A percentile compares a stretch with the other conserved stretches of the same genome.
These are phyloP conservation scores for Notolabrus celidotus DNA, from an alignment of 2,797 vertebrate species.

Conservation along the genomic window DNA sequence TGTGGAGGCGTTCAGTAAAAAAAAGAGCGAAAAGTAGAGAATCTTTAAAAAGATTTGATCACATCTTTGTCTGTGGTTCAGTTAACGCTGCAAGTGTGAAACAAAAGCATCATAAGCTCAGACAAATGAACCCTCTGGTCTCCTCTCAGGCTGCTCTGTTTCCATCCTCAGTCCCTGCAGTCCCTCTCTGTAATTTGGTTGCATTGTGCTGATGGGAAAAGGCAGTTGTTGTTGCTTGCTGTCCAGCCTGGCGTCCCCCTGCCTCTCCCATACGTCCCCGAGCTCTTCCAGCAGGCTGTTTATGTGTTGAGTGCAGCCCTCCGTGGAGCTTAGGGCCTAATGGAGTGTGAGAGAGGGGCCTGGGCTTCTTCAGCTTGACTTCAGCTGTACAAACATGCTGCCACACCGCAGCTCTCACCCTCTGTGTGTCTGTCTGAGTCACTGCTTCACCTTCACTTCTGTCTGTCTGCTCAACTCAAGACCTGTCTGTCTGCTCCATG, in stretches of 20 bases:
- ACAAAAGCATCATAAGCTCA: conserved; percentile 22
- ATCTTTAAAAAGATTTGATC: background rate
- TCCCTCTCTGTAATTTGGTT: conserved; percentile 67
- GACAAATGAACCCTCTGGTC: conserved; percentile 21
- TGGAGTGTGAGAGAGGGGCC: conserved; percentile 94
- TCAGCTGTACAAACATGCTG: conserved; percentile 98
- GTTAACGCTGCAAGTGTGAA: background rate
- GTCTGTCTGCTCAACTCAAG: background rate
- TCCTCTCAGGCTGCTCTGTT: conserved; percentile 37
- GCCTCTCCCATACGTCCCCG: conserved; percentile 83
- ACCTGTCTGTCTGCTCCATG: no score
- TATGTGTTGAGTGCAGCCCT: conserved; percentile 96
- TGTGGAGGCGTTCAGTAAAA: no score
- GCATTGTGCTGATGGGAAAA: conserved; percentile 82
- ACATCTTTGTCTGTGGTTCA: background rate
- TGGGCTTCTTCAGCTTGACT: conserved; percentile 97
- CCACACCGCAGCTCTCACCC: conserved; percentile 81
- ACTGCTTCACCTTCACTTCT: background rate
- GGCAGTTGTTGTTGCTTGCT: conserved; percentile 87
- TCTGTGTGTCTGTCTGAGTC: conserved; percentile 12
- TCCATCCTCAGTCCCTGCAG: conserved; percentile 48
- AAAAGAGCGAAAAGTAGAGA: no score
- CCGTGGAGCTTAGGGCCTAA: conserved; percentile 94
- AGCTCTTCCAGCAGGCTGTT: conserved; percentile 92
- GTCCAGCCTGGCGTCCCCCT: conserved; percentile 71